Evolutionary conservation across 2,797 vertebrate genomes (phyloP), one percentile per base, ranked within the genome.

Genomic region (Apogon talboti): DNA sequence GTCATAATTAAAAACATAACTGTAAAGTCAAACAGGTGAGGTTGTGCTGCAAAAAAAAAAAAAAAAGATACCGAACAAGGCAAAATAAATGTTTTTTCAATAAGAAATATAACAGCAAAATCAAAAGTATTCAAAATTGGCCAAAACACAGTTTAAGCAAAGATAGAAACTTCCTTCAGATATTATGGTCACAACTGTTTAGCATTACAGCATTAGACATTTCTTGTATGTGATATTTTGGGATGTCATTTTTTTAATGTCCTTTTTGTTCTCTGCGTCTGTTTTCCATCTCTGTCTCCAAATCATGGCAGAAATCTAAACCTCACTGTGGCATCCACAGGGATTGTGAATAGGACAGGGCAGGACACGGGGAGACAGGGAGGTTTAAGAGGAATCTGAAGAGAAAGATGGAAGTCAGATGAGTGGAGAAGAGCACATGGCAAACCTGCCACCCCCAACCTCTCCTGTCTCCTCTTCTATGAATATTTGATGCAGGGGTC

Each of bases 401-500:
- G 60, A 69, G 56, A 94, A 91, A 92, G 92, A 88, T 94, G 92
- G 90, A 91, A 93, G 89, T 91, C 84, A 88, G 92, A 89, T 87
- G 72, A 87, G 90, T 91, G 93, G 94, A 94, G 93, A 93, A 88
- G 91, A 92, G 86, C 90, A 95, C 88, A 88, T 90, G 92, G 91
- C 83, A 82, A 95, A 94, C 92, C 92, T 91, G 87, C 91, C 89
- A 83, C 83, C 79, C 81, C 86, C 91, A 40, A 14, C 53, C 70
- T 79, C 78, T 57, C 64, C 55, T 38, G 21, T 42, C 70, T 71
- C 79, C 61, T 28, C 37, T 81, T 89, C 94, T 85, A 96, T 97
- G 94, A 96, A 97, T 98, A 95, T 97, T 98, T 97, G 91, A 98
- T 93, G 91, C 86, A n/a, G 79, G 84, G 42, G 92, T 93, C 95